Base-by-base conservation (phyloP, 2,888 invertebrate genomes). In the Hydrotaea diabolus region DNA sequence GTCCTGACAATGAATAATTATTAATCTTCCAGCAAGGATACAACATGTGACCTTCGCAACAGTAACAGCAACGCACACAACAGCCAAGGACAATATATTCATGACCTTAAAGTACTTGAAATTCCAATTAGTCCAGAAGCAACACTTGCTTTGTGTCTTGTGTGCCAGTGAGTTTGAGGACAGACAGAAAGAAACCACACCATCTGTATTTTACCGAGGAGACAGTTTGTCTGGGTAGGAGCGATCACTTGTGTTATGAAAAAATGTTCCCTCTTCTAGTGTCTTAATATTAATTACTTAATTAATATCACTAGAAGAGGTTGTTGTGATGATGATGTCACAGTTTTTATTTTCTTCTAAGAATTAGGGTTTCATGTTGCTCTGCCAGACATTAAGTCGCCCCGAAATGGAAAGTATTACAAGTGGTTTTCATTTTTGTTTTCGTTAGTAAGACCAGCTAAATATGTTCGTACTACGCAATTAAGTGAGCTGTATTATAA, bases 221-320 rank as follows among this genome's bases (percentile, higher is more conserved):
- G 84, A 85, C 84, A 81, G 26, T 8, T 55, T 85, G 84, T 82
- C 84, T 79, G 53, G 31, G 31, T 31, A 7, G 31, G 81, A 31
- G 31, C 31, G 31, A 4, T 31, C 31, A 49, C n/a, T 46, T 62
- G 19, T 69, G 36, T n/a, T 49, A 9, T 64, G n/a, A n/a, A n/a
- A n/a, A n/a, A n/a, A n/a, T n/a, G n/a, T n/a, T n/a, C n/a, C n/a
- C 19, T 21, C 43, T 59, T 59, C 39, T 90, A 85, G 89, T 55
- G 36, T 5, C 64, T 17, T 53, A 46, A 73, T 79, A 55, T 53
- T 31, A 71, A 79, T 77, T 59, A 69, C 66, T 62, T 59, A 89
- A 89, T 91, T 89, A 89, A 90, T 90, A 87, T 85, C 85, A 66
- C 86, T 84, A 83, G 77, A 3, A 87, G 87, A 82, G 88, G 87